Evolutionary conservation across 1,140 invertebrate genomes (phyloP).

Genomic region (Brachionus manjavacas): DNA sequence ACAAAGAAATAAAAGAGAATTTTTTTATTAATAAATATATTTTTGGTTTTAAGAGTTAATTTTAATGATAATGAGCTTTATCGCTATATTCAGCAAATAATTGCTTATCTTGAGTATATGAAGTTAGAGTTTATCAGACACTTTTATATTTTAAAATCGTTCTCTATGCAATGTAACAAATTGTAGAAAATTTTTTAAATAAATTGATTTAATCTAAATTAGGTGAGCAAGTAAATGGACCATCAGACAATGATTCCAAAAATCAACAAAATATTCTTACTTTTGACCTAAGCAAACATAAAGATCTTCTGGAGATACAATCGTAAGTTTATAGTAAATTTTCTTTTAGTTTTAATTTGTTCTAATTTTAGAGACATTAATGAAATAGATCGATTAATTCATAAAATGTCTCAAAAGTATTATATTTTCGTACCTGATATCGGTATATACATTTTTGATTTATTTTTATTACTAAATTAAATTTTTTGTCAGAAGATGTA

Average conservation of each 20-base stretch:
- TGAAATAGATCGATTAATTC: slow-evolving; percentile 9
- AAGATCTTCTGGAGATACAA: background rate
- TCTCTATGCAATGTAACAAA: slow-evolving; percentile 28
- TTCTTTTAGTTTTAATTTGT: background rate
- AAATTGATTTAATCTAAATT: background rate
- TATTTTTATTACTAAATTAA: background rate
- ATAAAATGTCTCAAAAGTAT: slow-evolving; percentile 33
- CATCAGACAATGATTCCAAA: background rate
- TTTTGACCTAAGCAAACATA: background rate
- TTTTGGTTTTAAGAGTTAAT: slow-evolving; percentile 21
- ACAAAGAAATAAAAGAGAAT: background rate
- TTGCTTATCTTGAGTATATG: slow-evolving; percentile 23
- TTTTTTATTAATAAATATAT: background rate
- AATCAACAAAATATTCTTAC: background rate
- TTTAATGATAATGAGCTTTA: slow-evolving; percentile 38
- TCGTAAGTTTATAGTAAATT: background rate
- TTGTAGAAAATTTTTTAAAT: background rate
- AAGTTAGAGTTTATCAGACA: slow-evolving; percentile 30
- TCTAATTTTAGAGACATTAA: slow-evolving; percentile 1
- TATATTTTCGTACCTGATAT: slow-evolving; percentile 39
- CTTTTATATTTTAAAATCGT: slow-evolving; percentile 37
- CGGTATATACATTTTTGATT: background rate
- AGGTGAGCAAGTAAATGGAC: background rate
- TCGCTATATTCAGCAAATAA: slow-evolving; percentile 35
- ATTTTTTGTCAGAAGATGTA: background rate